Conservation (phyloP, 2,113 vertebrate species). For the Chelonoidis abingdonii region DNA sequence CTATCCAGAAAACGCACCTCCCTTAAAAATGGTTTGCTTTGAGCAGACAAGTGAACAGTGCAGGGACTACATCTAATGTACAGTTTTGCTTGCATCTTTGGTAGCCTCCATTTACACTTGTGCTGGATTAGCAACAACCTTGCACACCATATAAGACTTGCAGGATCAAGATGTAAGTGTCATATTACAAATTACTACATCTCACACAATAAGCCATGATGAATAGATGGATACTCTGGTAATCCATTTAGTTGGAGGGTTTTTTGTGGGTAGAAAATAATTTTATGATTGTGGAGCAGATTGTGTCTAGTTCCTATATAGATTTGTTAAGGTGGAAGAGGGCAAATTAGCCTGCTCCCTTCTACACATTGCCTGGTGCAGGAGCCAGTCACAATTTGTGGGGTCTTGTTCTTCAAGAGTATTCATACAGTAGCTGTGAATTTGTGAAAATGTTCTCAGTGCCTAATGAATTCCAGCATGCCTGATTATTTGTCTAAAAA, state of each 20-base stretch:
- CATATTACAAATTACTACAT: background rate
- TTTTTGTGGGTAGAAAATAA: background rate
- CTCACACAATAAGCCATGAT: background rate
- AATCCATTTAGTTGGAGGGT: background rate
- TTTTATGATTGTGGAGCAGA: background rate
- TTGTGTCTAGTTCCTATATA: background rate
- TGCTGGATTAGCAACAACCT: fast-evolving
- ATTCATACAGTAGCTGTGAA: background rate
- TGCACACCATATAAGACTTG: background rate
- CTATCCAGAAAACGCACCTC: background rate
- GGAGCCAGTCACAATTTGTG: background rate
- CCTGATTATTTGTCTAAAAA: background rate
- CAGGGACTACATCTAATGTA: background rate
- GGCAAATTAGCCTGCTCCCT: background rate
- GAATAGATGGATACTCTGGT: background rate
- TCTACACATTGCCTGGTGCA: background rate
- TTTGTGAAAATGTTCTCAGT: background rate
- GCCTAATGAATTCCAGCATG: background rate
- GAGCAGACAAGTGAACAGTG: background rate
- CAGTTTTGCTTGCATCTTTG: background rate
- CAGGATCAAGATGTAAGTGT: background rate
- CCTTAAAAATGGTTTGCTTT: background rate
- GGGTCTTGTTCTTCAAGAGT: background rate
- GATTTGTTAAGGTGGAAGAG: background rate
- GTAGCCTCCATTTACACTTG: background rate